Base-by-base conservation (phyloP, 2,888 invertebrate species). In the Sussaba pulchella region DNA sequence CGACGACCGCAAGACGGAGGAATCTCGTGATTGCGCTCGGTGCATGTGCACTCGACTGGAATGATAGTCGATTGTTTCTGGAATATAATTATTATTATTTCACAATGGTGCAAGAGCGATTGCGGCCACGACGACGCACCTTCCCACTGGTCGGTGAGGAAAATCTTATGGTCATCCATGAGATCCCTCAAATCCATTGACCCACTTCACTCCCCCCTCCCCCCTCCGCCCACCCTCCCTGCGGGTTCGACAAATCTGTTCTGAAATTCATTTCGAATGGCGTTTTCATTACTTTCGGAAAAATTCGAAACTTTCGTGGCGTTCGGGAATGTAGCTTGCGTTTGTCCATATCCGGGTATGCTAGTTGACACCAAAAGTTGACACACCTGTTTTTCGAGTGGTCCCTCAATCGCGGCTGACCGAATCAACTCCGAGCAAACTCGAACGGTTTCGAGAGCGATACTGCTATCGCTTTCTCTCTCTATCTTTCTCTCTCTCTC, bases 311-410 rank as follows among this genome's bases (percentile, higher is more conserved):
- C 47, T 75, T 75, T 69, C 39, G 17, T 61, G 39, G 41, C 10
- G 59, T 10, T n/a, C n/a, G n/a, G n/a, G n/a, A n/a, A n/a, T n/a
- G n/a, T n/a, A n/a, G 31, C 24, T 21, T 57, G 41, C 12, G 4
- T 14, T 14, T 63, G 54, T 9, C 47, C 36, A 21, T 61, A 66
- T 41, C 17, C 39, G 47, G 10, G 21, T 47, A 43, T 31, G 57
- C 26, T 50, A 66, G 63, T 63, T 66, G 54, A 72, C 67, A 72
- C 59, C 66, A 72, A 75, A 66, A 80, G 67, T 67, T 61, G 80
- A 71, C 80, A 80, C 80, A 80, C 80, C 80, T 80, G 80, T 80
- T 80, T 72, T 61, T 76, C 66, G 36, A 41, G 59, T 71, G 59
- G 47, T 70, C 26, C 54, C 70, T 66, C 70, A 6, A 6, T 31